Percentiles rank a stretch among this genome's conserved stretches.
Conservation (phyloP, 2,797 vertebrate genomes). For the Acrossocheilus wenchowensis region DNA sequence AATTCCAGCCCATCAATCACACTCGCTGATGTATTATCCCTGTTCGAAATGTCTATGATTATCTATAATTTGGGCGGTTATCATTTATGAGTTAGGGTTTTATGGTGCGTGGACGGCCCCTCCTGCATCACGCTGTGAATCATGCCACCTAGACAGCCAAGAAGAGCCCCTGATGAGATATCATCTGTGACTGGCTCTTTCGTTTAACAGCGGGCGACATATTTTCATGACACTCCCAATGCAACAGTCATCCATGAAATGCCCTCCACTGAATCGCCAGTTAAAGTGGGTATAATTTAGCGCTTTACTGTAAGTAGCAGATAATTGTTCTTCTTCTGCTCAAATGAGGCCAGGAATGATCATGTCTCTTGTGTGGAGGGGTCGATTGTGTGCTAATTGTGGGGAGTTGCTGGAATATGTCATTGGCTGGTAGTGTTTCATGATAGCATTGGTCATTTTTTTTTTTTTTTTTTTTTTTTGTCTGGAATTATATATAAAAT, state of each 20-base stretch:
- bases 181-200: conserved; percentile 48
- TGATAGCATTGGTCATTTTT: neutral
- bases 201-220: conserved; percentile 53
- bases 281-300: conserved; percentile 51
- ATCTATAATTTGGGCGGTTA: conserved; percentile 59
- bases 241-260: conserved; percentile 56
- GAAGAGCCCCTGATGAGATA: conserved; percentile 29
- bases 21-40: conserved; percentile 48
- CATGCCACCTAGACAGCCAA: conserved; percentile 31
- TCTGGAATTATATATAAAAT: too few species aligned
- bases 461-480: too few species aligned
- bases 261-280: conserved; percentile 43
- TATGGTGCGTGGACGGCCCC: conserved; percentile 46
- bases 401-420: neutral
- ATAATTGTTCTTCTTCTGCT: conserved; percentile 45
- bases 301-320: conserved; percentile 29
- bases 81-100: conserved; percentile 58
- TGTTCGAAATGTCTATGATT: conserved; percentile 55
- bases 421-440: neutral
- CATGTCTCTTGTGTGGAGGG: conserved; percentile 10
- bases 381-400: conserved; percentile 29
- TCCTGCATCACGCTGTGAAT: conserved; percentile 39
- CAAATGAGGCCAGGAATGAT: conserved; percentile 20
- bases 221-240: conserved; percentile 56
- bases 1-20: conserved; percentile 62